A percentile compares a stretch with the other conserved stretches of the same genome.
phyloP scores from a whole-genome alignment of 2,797 vertebrate species.

The Moxostoma hubbsi region DNA sequence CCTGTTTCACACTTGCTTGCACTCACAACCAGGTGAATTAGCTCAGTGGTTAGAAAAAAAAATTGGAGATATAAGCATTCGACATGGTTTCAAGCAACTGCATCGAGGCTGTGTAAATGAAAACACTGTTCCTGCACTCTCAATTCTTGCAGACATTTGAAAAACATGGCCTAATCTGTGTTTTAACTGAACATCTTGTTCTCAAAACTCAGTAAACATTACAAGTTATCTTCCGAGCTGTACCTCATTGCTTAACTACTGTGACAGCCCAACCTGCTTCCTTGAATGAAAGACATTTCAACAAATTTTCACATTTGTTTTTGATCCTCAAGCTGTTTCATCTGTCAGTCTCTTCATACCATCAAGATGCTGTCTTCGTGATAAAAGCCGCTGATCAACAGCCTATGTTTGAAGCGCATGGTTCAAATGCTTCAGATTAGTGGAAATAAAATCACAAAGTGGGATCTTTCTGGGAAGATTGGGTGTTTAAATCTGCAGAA shows the following conservation, averaged over 20 bases:
- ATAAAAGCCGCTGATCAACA: constrained; percentile 35
- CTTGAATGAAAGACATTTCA: constrained; percentile 14
- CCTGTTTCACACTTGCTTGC: constrained; percentile 40
- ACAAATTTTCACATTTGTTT: constrained; percentile 39
- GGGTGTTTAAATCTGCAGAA: constrained; percentile 18
- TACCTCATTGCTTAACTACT: constrained; percentile 45
- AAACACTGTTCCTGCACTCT: background rate
- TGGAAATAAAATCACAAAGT: constrained; percentile 28
- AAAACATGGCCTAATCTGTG: constrained; percentile 18
- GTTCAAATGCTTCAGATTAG: constrained; percentile 18
- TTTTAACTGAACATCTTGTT: constrained; percentile 42
- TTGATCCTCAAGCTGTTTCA: constrained; percentile 39
- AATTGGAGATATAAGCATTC: constrained; percentile 15
- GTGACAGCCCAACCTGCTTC: constrained; percentile 42
- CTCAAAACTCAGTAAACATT: constrained; percentile 33
- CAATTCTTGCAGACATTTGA: background rate
- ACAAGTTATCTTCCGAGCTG: background rate
- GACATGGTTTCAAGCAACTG: constrained; percentile 16
- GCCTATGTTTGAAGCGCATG: background rate
- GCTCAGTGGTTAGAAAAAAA: constrained; percentile 11
- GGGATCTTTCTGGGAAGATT: constrained; percentile 17
- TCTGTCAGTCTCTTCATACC: constrained; percentile 43
- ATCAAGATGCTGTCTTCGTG: constrained; percentile 24
- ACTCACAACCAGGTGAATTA: constrained; percentile 33
- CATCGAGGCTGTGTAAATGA: constrained; percentile 13